These are phyloP conservation scores for Phenacoccus solenopsis DNA, from an alignment of 1,140 invertebrate species.

Conservation along the genomic window DNA sequence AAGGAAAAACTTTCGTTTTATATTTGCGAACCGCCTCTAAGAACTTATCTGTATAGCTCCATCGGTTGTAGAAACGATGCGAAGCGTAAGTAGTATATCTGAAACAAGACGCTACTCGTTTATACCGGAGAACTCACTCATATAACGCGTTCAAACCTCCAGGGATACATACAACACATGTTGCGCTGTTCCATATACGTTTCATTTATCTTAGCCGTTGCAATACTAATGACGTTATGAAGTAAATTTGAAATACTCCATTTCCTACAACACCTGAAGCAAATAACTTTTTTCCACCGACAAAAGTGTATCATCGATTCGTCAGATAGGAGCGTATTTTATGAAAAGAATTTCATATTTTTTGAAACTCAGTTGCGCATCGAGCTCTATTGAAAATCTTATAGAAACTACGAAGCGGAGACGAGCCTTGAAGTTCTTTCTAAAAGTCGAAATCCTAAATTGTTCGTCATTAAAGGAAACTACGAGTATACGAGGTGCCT, in stretches of 20 bases:
- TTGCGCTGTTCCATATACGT: conserved; percentile 1
- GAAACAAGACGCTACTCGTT: too few species aligned
- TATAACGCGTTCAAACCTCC: background rate
- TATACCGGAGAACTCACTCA: too few species aligned
- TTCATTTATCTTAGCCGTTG: conserved; percentile 12
- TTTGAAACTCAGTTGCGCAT: background rate
- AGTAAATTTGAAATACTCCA: conserved; percentile 13
- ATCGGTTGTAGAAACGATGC: too few species aligned
- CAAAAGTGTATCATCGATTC: background rate
- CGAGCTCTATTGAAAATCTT: background rate
- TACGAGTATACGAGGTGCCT: too few species aligned
- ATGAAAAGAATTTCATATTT: background rate
- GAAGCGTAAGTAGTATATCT: too few species aligned
- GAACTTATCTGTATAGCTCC: too few species aligned
- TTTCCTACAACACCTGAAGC: conserved; percentile 16
- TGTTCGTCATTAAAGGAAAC: background rate
- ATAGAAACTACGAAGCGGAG: background rate
- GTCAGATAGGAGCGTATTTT: too few species aligned
- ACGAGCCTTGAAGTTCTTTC: background rate
- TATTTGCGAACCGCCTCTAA: too few species aligned
- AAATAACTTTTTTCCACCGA: conserved; percentile 8
- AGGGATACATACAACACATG: conserved; percentile 16
- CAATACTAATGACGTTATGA: conserved; percentile 15
- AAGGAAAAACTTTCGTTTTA: too few species aligned
- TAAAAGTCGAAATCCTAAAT: background rate